phyloP scores from a whole-genome alignment of 2,113 vertebrate species.

The Lipotes vexillifer region DNA sequence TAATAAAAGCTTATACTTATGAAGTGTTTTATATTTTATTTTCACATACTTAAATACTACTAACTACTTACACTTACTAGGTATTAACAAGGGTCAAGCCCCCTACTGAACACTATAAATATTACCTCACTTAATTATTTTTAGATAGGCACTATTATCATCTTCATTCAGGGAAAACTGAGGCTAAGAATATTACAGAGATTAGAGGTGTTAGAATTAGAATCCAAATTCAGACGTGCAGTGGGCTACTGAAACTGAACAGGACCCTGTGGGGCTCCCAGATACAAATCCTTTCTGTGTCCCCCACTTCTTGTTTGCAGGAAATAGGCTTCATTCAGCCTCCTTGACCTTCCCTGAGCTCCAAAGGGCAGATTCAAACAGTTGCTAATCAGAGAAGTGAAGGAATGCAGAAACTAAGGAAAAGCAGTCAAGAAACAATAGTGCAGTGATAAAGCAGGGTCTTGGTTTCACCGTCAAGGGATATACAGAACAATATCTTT shows the following conservation, averaged over 20 bases:
- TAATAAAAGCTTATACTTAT: neutral
- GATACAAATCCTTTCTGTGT: neutral
- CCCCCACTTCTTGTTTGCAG: neutral
- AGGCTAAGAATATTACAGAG: neutral
- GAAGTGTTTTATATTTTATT: neutral
- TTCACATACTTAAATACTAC: neutral
- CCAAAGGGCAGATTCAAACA: neutral
- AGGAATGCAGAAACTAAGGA: neutral
- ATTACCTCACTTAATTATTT: neutral
- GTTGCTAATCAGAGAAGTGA: neutral
- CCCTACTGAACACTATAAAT: neutral
- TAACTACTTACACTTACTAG: neutral
- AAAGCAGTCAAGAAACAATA: neutral
- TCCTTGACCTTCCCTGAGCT: neutral
- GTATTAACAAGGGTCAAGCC: neutral
- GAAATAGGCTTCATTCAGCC: neutral
- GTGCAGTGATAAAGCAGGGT: neutral
- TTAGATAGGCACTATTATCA: neutral
- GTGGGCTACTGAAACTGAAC: neutral
- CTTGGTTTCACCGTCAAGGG: neutral
- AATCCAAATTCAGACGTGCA: neutral
- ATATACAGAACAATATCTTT: neutral
- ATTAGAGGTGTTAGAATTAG: neutral
- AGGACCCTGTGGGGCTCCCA: neutral
- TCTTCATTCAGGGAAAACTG: neutral